Base-by-base conservation (phyloP, 1,140 invertebrate species). In the Drosophila athabasca region DNA sequence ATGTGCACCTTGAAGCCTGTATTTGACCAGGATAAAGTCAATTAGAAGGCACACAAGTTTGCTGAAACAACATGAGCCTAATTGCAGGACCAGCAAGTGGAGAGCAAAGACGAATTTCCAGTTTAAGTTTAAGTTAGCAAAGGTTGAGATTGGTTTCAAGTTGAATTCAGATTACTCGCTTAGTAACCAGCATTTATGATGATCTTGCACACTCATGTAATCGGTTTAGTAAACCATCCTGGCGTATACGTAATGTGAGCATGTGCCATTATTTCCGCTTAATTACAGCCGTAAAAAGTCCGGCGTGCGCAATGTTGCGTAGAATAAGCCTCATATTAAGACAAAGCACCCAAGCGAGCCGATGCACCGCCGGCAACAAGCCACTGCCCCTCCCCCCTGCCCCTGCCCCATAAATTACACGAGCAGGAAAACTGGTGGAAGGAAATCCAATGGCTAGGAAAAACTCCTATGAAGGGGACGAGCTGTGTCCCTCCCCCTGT, bases 301-400 rank as follows among this genome's bases (percentile, higher is more conserved):
- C 49, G 64, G 50, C 66, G 44, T 59, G 58, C 24, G 60, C 78
- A 72, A 79, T 79, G 65, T 83, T 71, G 80, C 66, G 52, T 79
- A 79, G 76, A 75, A 71, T 60, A 83, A 65, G 74, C 75, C 39
- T 48, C 59, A 71, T 83, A 87, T 87, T 87, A 87, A 87, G 82
- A 88, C 75, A 88, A 87, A 88, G 83, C 70, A 82, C 79, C 78
- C 55, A 52, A 54, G 65, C 67, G 48, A 59, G 62, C 52, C 50
- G 62, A 51, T 71, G 60, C 79, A 62, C 57, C 39, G 9, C 46
- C 58, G 62, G 52, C 72, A 68, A 59, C 55, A 44, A 41, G 58
- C 52, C 31, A 31, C 53, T 65, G 44, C 35, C 31, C 44, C 29
- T 15, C 17, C 41, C 19, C 35, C 41, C 24, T n/a, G 17, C n/a